Conservation (phyloP, 2,113 vertebrate genomes). For the Oreotrochilus melanogaster region DNA sequence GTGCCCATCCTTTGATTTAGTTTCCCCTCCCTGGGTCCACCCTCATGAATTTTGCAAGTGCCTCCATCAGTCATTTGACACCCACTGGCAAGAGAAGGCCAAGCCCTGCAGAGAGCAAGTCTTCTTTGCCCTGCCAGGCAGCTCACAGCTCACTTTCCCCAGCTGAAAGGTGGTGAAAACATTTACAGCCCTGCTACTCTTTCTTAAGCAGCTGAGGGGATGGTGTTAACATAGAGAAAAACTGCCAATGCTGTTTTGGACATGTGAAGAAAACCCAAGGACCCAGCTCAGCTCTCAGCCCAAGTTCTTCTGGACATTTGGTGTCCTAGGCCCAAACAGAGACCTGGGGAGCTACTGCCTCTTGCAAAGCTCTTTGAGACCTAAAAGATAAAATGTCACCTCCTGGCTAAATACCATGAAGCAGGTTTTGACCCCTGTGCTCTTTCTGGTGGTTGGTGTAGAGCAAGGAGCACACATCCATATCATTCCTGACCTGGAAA, state of each 20-base stretch:
- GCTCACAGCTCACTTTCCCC: accelerated
- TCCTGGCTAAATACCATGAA: not conserved
- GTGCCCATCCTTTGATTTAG: not conserved
- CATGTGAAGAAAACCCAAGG: accelerated
- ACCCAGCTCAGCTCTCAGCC: not conserved
- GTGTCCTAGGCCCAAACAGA: not conserved
- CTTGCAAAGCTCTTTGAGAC: not conserved
- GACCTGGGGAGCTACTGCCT: not conserved
- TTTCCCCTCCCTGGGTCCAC: accelerated
- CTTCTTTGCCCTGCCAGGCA: accelerated
- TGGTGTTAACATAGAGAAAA: not conserved
- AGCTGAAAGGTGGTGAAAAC: not conserved
- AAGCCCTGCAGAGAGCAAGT: accelerated
- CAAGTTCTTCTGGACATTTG: not conserved
- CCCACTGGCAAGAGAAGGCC: accelerated
- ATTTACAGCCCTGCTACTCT: not conserved
- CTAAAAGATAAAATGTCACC: no score
- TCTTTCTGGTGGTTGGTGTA: not conserved
- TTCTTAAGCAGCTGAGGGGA: not conserved
- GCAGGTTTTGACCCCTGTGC: not conserved
- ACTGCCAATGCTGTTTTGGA: accelerated
- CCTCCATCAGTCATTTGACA: accelerated
- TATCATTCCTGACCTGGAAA: not conserved
- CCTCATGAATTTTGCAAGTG: not conserved
- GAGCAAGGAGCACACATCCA: accelerated